These are phyloP conservation scores for Pelochelys cantorii DNA, from an alignment of 2,797 vertebrate genomes.

Conservation along the genomic window DNA sequence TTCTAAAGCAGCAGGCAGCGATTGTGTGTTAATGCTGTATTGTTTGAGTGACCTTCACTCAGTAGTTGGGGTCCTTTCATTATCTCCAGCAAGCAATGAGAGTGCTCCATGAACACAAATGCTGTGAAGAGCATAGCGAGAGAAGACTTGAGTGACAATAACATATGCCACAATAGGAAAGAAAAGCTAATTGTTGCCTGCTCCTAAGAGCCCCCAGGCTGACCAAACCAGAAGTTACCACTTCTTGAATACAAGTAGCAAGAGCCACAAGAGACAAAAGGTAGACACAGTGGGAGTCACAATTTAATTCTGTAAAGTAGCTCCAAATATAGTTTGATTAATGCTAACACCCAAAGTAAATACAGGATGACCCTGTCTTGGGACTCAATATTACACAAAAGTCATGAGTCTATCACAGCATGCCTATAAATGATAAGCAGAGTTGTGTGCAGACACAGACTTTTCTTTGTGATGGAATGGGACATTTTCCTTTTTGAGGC, in stretches of 20 bases:
- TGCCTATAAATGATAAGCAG: neutral
- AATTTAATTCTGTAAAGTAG: neutral
- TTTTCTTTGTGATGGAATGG: neutral
- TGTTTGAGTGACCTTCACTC: neutral
- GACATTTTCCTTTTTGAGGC: no score
- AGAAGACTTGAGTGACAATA: constrained; percentile 46
- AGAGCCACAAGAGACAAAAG: neutral
- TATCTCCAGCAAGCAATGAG: neutral
- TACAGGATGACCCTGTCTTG: neutral
- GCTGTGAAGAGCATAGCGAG: neutral
- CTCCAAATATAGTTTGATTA: neutral
- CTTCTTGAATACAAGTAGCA: constrained; percentile 24
- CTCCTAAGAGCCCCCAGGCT: neutral
- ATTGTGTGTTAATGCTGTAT: neutral
- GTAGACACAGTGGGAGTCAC: neutral
- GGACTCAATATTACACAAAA: neutral
- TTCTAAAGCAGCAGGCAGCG: constrained; percentile 4
- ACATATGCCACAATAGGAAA: fast-evolving
- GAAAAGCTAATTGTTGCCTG: neutral
- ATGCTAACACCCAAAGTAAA: neutral
- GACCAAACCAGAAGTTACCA: neutral
- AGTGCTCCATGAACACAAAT: neutral
- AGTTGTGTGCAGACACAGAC: neutral
- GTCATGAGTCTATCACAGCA: neutral
- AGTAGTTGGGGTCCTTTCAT: neutral